phyloP scores from a whole-genome alignment of 2,113 vertebrate genomes.

The Pseudorectes ferrugineus region DNA sequence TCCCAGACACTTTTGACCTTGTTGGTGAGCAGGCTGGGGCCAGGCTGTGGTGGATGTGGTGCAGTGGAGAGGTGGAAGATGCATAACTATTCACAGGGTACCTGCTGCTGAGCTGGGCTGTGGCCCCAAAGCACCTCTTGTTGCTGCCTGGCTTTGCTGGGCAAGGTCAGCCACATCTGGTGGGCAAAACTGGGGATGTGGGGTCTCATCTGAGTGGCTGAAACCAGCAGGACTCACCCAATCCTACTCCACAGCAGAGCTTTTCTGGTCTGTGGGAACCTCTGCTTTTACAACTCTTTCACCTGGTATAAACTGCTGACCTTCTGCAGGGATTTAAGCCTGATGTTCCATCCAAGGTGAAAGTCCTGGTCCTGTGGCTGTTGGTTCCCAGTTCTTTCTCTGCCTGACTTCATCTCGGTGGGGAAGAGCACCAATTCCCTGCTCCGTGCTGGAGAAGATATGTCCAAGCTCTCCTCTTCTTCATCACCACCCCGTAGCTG shows the following conservation, averaged over 20 bases:
- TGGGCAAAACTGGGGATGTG: accelerated
- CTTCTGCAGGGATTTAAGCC: neutral
- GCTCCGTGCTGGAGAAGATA: neutral
- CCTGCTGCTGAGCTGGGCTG: neutral
- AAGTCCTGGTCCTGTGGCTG: neutral
- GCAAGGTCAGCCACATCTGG: neutral
- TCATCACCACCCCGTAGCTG: neutral
- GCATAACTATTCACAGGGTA: accelerated
- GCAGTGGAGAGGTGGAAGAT: neutral
- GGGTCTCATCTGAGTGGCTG: neutral
- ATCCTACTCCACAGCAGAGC: neutral
- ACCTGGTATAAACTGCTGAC: neutral
- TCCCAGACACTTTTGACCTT: neutral
- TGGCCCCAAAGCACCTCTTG: neutral
- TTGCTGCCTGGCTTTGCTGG: neutral
- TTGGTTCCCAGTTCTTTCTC: neutral
- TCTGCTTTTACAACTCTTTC: neutral
- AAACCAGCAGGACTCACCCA: neutral
- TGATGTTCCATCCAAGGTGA: accelerated
- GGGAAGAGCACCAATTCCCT: neutral
- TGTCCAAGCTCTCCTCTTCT: neutral
- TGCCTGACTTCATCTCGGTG: accelerated
- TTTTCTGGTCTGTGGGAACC: neutral
- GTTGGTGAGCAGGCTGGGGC: neutral
- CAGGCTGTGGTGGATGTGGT: accelerated